Conservation (phyloP, 2,888 invertebrate genomes). For the Acleris emargana region DNA sequence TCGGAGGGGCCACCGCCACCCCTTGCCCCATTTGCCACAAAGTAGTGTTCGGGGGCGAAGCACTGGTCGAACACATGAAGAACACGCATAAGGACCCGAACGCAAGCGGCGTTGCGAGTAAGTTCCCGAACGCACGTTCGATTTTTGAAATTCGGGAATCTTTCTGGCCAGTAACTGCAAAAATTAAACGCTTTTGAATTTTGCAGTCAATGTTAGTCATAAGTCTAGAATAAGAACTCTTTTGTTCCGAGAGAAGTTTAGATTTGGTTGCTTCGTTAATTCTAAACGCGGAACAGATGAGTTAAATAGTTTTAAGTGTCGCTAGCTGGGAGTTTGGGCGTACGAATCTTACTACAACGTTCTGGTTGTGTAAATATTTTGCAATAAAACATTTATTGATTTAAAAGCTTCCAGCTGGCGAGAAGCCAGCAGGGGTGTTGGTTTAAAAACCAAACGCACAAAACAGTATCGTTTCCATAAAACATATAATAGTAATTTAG, state of each 20-base stretch:
- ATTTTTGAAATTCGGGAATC: constrained; percentile 40
- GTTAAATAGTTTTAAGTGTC: constrained; percentile 72
- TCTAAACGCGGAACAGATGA: constrained; percentile 55
- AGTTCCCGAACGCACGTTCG: constrained; percentile 78
- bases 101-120: constrained; percentile 94
- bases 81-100: constrained; percentile 97
- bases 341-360: constrained; percentile 20
- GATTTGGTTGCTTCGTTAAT: background rate
- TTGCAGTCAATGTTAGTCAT: constrained; percentile 25
- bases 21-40: constrained; percentile 97
- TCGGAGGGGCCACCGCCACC: constrained; percentile 95
- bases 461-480: constrained; percentile 82
- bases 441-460: constrained; percentile 76
- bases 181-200: constrained; percentile 10
- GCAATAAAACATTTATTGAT: constrained; percentile 56
- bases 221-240: constrained; percentile 42
- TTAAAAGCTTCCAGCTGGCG: constrained; percentile 79
- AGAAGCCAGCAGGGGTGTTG: constrained; percentile 83
- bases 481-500: constrained; percentile 61
- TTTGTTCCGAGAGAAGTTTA: constrained; percentile 43
- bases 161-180: constrained; percentile 1
- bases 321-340: constrained; percentile 73
- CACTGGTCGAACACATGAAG: constrained; percentile 98
- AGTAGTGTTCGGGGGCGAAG: constrained; percentile 96
- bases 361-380: constrained; percentile 44